Base-by-base conservation (phyloP, 2,113 vertebrate species). In the Irena cyanogastra region DNA sequence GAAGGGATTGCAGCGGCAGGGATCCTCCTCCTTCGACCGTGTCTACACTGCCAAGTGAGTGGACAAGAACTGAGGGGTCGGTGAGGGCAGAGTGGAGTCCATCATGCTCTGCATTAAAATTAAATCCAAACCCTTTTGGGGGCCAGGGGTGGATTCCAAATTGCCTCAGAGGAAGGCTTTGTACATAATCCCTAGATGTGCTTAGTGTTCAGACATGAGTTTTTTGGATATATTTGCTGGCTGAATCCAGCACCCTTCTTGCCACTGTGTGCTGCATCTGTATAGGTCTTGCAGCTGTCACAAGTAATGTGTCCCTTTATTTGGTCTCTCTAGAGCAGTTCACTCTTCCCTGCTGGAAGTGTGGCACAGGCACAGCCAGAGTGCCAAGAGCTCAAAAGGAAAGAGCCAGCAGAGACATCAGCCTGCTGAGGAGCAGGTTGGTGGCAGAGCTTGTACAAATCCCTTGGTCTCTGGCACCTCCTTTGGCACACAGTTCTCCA, bases 1-100 rank as follows among this genome's bases (percentile, higher is more conserved):
- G 24, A 97, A 97, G 83, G 97, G 91, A 59, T 81, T 98, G 91
- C 98, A 98, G 91, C 96, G 98, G 52, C 96, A 68, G 0, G 98
- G 97, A 20, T 93, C 97, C 1, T 83, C 98, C 5, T 95, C 97
- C 72, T 99, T 99, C 11, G 98, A 99, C 30, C 97, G 99, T 1
- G 98, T 99, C 83, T 98, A 98, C 80, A 99, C 98, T 84, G 99
- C 99, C 97, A 99, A 98, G 99, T 99, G 96, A 99, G 99, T 99
- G 82, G 60, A 57, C 35, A 89, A 93, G 49, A 31, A 54, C n/a
- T 19, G 27, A 63, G 19, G 13, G 41, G 24, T 22, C 0, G 0
- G 18, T 24, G n/a, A 35, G 44, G 53, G 15, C 33, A 83, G 47
- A 71, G 27, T 2, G 4, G 52, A 5, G 7, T 39, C 79, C 2